Conservation (phyloP, 2,797 vertebrate genomes). For the Mus minutoides region DNA sequence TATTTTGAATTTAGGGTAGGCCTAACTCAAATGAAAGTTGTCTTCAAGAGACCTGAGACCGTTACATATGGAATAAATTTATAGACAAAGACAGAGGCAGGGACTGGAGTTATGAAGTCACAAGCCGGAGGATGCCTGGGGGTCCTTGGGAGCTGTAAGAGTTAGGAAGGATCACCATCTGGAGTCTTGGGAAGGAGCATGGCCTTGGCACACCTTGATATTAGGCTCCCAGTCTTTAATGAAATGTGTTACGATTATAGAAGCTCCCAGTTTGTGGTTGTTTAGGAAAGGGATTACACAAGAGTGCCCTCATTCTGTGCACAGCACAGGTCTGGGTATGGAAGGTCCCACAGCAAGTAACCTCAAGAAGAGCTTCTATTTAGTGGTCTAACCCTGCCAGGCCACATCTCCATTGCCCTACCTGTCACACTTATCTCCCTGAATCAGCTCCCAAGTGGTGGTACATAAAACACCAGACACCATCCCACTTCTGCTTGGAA, state of each 20-base stretch:
- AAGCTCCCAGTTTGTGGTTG: background rate
- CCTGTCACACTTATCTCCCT: accelerated
- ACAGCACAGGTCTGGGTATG: accelerated
- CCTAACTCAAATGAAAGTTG: background rate
- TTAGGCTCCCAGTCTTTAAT: background rate
- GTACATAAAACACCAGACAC: background rate
- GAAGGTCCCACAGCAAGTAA: accelerated
- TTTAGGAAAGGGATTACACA: background rate
- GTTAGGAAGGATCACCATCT: background rate
- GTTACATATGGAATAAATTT: background rate
- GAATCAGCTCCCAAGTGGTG: accelerated
- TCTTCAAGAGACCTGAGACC: background rate
- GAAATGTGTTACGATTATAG: background rate
- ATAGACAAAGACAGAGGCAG: accelerated
- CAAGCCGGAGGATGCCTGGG: background rate
- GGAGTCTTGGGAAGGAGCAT: accelerated
- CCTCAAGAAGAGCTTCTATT: no score
- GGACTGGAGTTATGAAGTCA: accelerated
- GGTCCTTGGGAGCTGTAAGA: background rate
- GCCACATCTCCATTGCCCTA: accelerated
- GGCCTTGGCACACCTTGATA: background rate
- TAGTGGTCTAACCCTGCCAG: background rate
- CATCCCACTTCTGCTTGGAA: background rate
- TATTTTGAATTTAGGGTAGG: background rate
- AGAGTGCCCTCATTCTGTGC: accelerated